Percentiles rank a stretch among this genome's conserved stretches.
phyloP scores from a whole-genome alignment of 2,888 invertebrate genomes.

The Schizaphis graminum region DNA sequence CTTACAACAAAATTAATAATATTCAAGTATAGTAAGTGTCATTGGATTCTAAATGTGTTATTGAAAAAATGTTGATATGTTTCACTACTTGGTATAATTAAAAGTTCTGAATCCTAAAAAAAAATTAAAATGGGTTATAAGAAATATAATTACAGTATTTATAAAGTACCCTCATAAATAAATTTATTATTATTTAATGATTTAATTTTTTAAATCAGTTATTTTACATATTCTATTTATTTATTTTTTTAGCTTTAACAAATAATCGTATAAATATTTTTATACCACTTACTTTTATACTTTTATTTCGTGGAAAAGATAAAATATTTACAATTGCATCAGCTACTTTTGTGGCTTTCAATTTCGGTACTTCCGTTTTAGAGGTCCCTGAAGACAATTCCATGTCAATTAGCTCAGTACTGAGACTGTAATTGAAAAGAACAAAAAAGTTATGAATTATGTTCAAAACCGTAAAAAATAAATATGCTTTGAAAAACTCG shows the following conservation, averaged over 20 bases:
- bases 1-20: background rate
- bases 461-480: background rate
- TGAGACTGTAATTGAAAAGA: background rate
- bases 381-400: background rate
- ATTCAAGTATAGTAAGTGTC: background rate
- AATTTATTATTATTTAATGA: background rate
- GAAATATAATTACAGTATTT: background rate
- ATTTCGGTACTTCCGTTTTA: background rate
- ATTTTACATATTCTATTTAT: background rate
- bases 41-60: background rate
- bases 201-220: background rate
- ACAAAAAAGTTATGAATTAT: background rate
- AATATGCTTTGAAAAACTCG: background rate
- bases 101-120: background rate
- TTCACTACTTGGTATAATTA: background rate
- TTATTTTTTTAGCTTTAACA: background rate
- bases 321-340: background rate
- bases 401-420: background rate
- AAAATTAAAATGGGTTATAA: background rate
- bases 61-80: background rate
- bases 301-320: background rate
- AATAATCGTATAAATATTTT: background rate
- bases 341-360: background rate
- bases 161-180: background rate
- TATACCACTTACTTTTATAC: background rate